A percentile compares a stretch with the other conserved stretches of the same genome.
These are phyloP conservation scores for Tenodera sinensis DNA, from an alignment of 2,888 invertebrate species.

Conservation along the genomic window DNA sequence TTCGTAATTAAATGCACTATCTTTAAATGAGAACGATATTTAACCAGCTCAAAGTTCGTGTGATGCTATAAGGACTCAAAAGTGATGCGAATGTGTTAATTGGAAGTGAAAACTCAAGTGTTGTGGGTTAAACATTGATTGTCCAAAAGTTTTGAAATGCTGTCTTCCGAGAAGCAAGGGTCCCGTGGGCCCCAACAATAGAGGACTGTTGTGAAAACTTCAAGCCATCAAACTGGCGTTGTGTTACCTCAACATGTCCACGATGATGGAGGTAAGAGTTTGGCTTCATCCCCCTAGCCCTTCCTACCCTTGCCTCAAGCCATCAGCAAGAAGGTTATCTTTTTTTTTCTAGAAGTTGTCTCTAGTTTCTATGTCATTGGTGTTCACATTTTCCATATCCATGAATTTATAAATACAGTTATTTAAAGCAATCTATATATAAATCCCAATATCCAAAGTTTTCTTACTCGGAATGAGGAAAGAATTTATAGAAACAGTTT, in stretches of 20 bases:
- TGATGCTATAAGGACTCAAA: background rate
- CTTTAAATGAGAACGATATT: too few relatives aligned
- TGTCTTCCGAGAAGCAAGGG: background rate
- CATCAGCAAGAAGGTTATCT: too few relatives aligned
- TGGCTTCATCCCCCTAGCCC: background rate
- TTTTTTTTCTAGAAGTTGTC: too few relatives aligned
- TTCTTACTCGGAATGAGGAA: too few relatives aligned
- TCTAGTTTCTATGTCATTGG: too few relatives aligned
- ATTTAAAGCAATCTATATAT: too few relatives aligned
- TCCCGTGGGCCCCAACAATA: background rate
- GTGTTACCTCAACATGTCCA: conserved; percentile 37
- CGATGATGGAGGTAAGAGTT: conserved; percentile 37
- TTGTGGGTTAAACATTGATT: background rate
- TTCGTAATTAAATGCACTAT: too few relatives aligned
- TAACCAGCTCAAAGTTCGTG: too few relatives aligned
- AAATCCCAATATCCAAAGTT: too few relatives aligned
- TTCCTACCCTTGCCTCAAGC: background rate
- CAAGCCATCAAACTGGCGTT: conserved; percentile 17
- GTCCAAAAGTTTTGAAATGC: background rate
- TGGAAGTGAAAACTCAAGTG: background rate
- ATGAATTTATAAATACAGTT: too few relatives aligned
- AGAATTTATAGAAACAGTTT: too few relatives aligned
- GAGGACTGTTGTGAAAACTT: background rate
- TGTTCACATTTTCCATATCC: too few relatives aligned
- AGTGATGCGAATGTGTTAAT: background rate